phyloP scores from a whole-genome alignment of 1,140 invertebrate genomes.

The Caenorhabditis brenneri region DNA sequence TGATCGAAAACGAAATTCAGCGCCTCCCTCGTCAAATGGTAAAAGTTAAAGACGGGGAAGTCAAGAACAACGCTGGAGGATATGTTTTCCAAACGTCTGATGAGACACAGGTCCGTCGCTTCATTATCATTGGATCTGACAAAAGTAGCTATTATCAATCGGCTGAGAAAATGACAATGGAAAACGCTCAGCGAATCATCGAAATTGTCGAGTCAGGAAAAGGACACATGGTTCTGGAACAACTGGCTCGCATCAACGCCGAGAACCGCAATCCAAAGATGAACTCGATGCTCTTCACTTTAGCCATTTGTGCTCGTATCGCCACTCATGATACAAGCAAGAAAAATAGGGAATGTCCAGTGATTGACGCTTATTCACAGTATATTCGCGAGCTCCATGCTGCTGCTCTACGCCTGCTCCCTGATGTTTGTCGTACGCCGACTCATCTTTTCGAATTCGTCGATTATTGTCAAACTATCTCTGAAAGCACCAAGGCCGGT shows the following conservation, averaged over 20 bases:
- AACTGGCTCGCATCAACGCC: constrained; percentile 68
- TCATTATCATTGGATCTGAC: constrained; percentile 69
- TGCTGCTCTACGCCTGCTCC: constrained; percentile 54
- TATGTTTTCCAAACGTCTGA: constrained; percentile 71
- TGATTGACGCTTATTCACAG: constrained; percentile 31
- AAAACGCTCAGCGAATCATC: constrained; percentile 66
- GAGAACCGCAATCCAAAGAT: constrained; percentile 71
- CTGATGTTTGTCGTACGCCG: constrained; percentile 71
- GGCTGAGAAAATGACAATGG: constrained; percentile 65
- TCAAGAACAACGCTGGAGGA: constrained; percentile 70
- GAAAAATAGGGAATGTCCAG: background rate
- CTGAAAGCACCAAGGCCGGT: constrained; percentile 29
- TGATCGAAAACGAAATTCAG: background rate
- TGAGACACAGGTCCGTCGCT: constrained; percentile 69
- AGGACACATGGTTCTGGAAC: constrained; percentile 68
- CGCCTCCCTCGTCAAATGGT: background rate
- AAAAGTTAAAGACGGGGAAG: constrained; percentile 51
- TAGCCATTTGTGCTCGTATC: constrained; percentile 71
- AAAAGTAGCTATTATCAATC: constrained; percentile 69
- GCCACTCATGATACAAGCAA: constrained; percentile 1
- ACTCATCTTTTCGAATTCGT: constrained; percentile 72
- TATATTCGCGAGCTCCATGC: constrained; percentile 56
- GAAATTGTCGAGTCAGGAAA: constrained; percentile 67
- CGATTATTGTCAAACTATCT: constrained; percentile 64
- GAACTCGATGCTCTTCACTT: constrained; percentile 67